Percentiles rank a stretch among this genome's conserved stretches.
These are phyloP conservation scores for Cheirogaleus major DNA, from an alignment of 2,797 vertebrate genomes.

Conservation along the genomic window DNA sequence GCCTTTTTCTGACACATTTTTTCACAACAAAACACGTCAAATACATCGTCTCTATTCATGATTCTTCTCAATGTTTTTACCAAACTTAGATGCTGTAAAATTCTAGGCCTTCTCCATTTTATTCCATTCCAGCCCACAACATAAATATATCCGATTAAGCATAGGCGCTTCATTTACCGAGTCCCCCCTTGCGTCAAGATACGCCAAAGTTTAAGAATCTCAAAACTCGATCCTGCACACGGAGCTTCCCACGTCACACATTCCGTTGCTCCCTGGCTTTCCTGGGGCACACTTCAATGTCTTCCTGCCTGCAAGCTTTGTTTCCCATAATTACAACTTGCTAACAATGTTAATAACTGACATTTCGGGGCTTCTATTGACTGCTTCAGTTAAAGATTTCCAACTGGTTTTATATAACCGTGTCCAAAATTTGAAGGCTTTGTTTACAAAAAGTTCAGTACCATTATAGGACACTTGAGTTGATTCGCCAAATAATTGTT, in stretches of 20 bases:
- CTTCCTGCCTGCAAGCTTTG: background rate
- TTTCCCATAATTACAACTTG: background rate
- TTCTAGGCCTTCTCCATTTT: background rate
- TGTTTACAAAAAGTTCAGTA: background rate
- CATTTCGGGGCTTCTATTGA: background rate
- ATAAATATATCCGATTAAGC: accelerated
- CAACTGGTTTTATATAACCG: background rate
- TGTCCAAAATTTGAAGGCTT: background rate
- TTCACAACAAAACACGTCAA: background rate
- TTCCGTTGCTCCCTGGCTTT: accelerated
- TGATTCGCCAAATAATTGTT: background rate
- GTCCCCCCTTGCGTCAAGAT: background rate
- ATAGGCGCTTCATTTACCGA: background rate
- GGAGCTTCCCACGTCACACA: accelerated
- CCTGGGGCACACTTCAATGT: background rate
- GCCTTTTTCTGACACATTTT: background rate
- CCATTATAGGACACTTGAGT: background rate
- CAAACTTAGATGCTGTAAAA: background rate
- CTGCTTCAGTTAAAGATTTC: background rate
- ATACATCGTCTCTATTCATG: background rate
- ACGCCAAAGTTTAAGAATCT: background rate
- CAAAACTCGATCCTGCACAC: accelerated
- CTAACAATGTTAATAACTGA: background rate
- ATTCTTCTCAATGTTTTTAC: background rate
- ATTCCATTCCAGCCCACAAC: background rate